Percentiles rank a stretch among this genome's conserved stretches.
These are phyloP conservation scores for Drepana falcataria DNA, from an alignment of 2,888 invertebrate species.

Conservation along the genomic window DNA sequence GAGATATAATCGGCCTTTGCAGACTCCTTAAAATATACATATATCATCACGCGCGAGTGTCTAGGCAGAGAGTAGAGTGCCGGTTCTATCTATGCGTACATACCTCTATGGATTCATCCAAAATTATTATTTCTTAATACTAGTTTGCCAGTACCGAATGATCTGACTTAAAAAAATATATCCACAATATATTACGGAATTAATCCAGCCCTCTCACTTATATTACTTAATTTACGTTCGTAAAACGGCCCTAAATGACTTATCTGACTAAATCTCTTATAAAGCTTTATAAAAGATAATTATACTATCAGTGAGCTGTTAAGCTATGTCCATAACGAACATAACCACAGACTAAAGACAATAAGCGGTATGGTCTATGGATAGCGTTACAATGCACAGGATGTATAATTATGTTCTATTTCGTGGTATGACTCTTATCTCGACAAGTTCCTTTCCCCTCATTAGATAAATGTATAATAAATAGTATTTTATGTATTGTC, in stretches of 20 bases:
- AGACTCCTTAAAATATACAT: too few relatives aligned
- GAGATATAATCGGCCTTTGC: too few relatives aligned
- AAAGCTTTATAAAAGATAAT: too few relatives aligned
- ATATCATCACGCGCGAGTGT: too few relatives aligned
- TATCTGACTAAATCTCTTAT: neutral
- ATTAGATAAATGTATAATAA: neutral
- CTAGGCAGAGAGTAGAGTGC: too few relatives aligned
- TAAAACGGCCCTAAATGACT: neutral
- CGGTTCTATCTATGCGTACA: too few relatives aligned
- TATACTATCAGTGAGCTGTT: neutral
- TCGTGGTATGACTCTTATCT: conserved; percentile 5
- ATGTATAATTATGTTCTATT: neutral
- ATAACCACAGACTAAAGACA: too few relatives aligned
- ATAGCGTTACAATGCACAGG: neutral
- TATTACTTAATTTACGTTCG: neutral
- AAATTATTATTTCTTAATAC: neutral
- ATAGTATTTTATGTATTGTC: neutral
- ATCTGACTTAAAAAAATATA: neutral
- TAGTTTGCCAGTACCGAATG: neutral
- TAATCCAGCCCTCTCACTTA: neutral
- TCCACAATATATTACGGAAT: neutral
- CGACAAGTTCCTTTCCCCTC: conserved; percentile 7
- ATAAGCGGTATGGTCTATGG: too few relatives aligned
- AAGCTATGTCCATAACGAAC: neutral
- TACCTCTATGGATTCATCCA: too few relatives aligned